A percentile compares a stretch with the other conserved stretches of the same genome.
Conservation (phyloP, 2,113 vertebrate species). For the Barnardius zonarius region DNA sequence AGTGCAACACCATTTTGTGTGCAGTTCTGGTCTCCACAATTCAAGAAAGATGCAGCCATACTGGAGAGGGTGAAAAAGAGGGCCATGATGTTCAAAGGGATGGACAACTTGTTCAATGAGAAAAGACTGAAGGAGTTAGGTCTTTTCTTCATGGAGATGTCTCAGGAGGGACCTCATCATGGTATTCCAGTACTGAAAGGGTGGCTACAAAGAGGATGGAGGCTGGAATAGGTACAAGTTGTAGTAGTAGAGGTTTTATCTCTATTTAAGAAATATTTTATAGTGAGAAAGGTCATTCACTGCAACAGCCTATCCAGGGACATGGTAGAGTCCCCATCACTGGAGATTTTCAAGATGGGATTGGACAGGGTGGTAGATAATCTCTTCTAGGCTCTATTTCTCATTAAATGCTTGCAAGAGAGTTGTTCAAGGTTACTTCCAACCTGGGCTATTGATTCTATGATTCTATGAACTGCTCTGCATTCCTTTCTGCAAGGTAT, state of each 20-base stretch:
- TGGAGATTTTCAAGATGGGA: neutral
- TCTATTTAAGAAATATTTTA: neutral
- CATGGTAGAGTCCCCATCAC: rapidly evolving
- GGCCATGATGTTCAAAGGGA: neutral
- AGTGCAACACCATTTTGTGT: neutral
- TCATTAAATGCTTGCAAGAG: neutral
- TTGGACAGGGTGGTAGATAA: neutral
- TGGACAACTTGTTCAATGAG: neutral
- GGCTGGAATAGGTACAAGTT: neutral
- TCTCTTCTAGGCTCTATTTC: neutral
- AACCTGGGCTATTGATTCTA: neutral
- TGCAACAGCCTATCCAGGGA: neutral
- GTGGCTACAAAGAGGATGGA: neutral
- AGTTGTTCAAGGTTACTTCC: neutral
- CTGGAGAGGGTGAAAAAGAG: neutral
- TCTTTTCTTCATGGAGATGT: neutral
- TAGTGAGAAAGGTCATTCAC: neutral
- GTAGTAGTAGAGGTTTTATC: neutral
- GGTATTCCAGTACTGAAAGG: neutral
- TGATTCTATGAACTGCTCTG: neutral
- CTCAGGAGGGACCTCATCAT: rapidly evolving
- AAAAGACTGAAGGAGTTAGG: neutral
- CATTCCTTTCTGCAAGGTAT: neutral
- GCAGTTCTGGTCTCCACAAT: neutral
- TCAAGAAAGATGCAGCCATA: rapidly evolving